These are phyloP conservation scores for Druceiella hillmani DNA, from an alignment of 2,888 invertebrate genomes.

Conservation along the genomic window DNA sequence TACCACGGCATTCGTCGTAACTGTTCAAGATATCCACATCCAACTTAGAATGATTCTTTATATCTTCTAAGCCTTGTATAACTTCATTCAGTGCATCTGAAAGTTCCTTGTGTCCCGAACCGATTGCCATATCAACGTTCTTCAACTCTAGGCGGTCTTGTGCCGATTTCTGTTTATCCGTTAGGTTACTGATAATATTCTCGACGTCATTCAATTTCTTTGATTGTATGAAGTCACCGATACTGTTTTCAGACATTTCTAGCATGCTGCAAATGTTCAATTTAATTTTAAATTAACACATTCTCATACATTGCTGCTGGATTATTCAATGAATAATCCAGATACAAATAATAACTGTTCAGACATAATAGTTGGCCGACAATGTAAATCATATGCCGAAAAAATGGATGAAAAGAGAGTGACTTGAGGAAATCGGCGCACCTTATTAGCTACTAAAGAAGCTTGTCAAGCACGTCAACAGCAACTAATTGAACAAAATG, in stretches of 20 bases:
- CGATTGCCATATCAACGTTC: constrained; percentile 40
- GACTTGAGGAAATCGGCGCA: too few relatives aligned
- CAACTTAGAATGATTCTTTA: constrained; percentile 38
- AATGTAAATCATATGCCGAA: too few relatives aligned
- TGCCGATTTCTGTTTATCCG: constrained; percentile 29
- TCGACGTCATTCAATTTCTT: constrained; percentile 31
- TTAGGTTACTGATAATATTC: constrained; percentile 29
- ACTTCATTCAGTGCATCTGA: constrained; percentile 42
- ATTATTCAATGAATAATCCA: too few relatives aligned
- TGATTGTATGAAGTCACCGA: constrained; percentile 31
- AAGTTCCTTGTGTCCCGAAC: constrained; percentile 37
- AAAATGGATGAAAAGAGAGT: too few relatives aligned
- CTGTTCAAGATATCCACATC: constrained; percentile 34
- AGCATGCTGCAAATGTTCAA: constrained; percentile 37
- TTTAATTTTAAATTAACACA: too few relatives aligned
- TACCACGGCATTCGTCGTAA: constrained; percentile 30
- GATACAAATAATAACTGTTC: too few relatives aligned
- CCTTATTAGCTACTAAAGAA: too few relatives aligned
- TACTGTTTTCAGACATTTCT: constrained; percentile 33
- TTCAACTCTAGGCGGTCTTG: constrained; percentile 36
- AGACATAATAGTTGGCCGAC: too few relatives aligned
- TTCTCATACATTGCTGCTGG: too few relatives aligned
- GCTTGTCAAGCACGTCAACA: too few relatives aligned
- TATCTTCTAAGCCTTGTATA: constrained; percentile 36
- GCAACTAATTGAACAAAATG: too few relatives aligned